A percentile compares a stretch with the other conserved stretches of the same genome.
Conservation (phyloP, 2,888 invertebrate genomes). For the Lasioglossum morio region DNA sequence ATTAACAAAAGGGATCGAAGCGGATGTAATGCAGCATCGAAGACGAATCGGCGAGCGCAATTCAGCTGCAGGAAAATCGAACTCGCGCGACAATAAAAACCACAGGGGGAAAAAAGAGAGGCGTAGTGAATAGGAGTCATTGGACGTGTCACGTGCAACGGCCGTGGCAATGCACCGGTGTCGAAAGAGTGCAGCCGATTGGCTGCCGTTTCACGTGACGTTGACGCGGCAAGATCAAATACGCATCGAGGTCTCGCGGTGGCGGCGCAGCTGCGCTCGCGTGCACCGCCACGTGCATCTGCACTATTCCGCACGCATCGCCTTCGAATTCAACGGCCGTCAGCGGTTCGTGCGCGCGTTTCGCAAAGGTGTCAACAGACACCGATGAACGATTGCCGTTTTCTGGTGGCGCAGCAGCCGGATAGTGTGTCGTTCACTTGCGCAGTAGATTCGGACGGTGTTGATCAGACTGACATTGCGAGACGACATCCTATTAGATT, state of each 20-base stretch:
- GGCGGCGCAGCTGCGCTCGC: conserved; percentile 21
- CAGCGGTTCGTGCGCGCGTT: conserved; percentile 8
- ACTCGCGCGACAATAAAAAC: neutral
- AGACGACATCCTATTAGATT: neutral
- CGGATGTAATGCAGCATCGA: neutral
- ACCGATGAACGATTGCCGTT: neutral
- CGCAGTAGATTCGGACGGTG: neutral
- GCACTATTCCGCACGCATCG: conserved; percentile 6
- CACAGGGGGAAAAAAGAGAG: neutral
- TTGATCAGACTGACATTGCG: neutral
- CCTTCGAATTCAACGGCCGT: conserved; percentile 9
- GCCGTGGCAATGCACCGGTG: conserved; percentile 32
- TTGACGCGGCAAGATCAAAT: conserved; percentile 15
- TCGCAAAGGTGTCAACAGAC: conserved; percentile 12
- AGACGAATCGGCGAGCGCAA: neutral
- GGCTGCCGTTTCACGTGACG: conserved; percentile 9
- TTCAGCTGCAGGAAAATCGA: neutral
- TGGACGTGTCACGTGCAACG: conserved; percentile 33
- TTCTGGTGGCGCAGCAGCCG: conserved; percentile 3
- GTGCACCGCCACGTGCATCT: conserved; percentile 37
- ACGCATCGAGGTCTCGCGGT: neutral
- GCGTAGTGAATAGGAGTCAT: conserved; percentile 20
- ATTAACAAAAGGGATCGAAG: neutral
- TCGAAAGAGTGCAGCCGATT: conserved; percentile 30
- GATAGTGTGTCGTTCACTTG: neutral